phyloP scores from a whole-genome alignment of 2,888 invertebrate species.

The Eutolmus rufibarbis region DNA sequence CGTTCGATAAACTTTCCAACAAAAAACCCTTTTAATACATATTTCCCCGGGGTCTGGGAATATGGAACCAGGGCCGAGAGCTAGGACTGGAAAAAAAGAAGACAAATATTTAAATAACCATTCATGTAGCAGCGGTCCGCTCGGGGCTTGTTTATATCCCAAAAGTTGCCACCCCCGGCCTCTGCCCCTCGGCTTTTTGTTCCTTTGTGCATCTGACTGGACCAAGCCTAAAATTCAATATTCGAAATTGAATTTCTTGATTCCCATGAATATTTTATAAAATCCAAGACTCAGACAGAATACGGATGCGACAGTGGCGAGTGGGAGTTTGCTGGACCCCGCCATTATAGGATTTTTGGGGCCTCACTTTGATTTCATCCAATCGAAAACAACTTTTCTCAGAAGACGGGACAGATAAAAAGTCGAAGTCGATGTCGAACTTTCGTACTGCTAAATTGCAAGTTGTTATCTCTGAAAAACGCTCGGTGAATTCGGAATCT shows the following conservation, averaged over 20 bases:
- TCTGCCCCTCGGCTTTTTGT: neutral
- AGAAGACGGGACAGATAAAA: neutral
- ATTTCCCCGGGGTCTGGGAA: neutral
- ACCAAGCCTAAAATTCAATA: slow-evolving; percentile 17
- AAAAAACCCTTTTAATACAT: neutral
- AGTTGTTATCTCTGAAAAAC: slow-evolving; percentile 21
- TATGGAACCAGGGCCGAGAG: neutral
- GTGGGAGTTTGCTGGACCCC: neutral
- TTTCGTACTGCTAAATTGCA: slow-evolving; percentile 6
- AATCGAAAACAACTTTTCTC: neutral
- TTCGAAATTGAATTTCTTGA: slow-evolving; percentile 32
- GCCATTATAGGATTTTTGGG: neutral
- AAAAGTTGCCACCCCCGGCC: neutral
- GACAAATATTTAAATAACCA: slow-evolving; percentile 12
- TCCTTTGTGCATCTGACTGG: slow-evolving; percentile 25
- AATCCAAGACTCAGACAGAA: neutral
- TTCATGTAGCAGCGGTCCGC: neutral
- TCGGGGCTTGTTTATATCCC: neutral
- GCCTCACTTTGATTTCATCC: neutral
- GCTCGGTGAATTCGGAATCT: neutral
- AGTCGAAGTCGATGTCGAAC: neutral
- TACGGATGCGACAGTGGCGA: neutral
- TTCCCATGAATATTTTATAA: slow-evolving; percentile 30
- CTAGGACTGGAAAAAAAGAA: neutral
- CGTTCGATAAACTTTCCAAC: neutral